phyloP scores from a whole-genome alignment of 2,888 invertebrate genomes.

The Eupithecia vulgata region DNA sequence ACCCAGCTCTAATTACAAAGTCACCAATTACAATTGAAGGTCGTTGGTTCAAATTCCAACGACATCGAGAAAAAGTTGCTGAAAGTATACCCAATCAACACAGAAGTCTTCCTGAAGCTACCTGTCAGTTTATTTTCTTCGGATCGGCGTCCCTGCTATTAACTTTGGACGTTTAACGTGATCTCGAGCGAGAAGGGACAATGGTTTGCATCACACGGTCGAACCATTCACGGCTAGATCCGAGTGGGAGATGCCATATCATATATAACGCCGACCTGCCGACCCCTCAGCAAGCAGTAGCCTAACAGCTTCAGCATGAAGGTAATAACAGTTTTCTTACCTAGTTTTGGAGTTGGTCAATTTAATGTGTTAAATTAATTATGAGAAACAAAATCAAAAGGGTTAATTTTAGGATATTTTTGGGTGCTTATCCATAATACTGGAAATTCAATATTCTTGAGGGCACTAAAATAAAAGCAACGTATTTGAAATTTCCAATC shows the following conservation, averaged over 20 bases:
- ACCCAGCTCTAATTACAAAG: neutral
- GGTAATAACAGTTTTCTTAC: conserved; percentile 57
- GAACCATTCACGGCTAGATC: conserved; percentile 61
- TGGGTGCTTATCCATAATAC: neutral
- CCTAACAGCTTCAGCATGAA: conserved; percentile 79
- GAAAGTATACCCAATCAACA: neutral
- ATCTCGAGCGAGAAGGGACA: conserved; percentile 61
- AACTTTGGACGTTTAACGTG: conserved; percentile 31
- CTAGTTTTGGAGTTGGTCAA: conserved; percentile 24
- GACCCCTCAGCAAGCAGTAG: conserved; percentile 73
- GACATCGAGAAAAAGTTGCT: neutral
- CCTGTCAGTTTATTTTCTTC: neutral
- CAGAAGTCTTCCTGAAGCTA: neutral
- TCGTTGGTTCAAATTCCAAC: neutral
- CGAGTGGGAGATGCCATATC: conserved; percentile 71
- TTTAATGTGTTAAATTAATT: neutral
- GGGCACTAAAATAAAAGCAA: neutral
- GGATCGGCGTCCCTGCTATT: neutral
- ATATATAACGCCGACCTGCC: conserved; percentile 74
- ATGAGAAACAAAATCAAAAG: neutral
- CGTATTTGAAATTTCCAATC: neutral
- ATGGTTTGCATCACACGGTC: conserved; percentile 72
- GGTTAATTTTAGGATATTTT: neutral
- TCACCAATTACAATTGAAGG: neutral
- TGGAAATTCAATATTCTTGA: neutral